A percentile compares a stretch with the other conserved stretches of the same genome.
phyloP scores from a whole-genome alignment of 1,140 invertebrate species.

The Anastrepha ludens region DNA sequence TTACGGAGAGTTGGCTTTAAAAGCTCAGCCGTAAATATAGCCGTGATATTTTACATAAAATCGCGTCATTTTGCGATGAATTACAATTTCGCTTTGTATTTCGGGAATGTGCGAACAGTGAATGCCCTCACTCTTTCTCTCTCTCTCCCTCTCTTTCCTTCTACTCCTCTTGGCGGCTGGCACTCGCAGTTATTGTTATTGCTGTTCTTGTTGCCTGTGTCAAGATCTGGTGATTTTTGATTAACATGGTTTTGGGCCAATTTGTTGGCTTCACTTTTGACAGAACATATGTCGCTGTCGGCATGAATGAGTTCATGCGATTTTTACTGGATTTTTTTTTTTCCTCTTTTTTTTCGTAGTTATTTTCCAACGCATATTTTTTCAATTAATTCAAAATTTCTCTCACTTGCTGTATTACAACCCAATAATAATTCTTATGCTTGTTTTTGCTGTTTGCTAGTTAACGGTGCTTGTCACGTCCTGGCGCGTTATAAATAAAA shows the following conservation, averaged over 20 bases:
- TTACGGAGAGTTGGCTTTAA: background rate
- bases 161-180: background rate
- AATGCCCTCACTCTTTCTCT: background rate
- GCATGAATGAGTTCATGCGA: slow-evolving; percentile 27
- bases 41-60: slow-evolving; percentile 24
- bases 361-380: background rate
- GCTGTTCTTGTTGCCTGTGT: background rate
- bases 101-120: background rate
- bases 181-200: background rate
- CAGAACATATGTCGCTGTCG: slow-evolving; percentile 41
- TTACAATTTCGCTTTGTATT: background rate
- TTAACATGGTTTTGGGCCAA: slow-evolving; percentile 20
- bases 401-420: background rate
- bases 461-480: slow-evolving; percentile 13
- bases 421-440: background rate
- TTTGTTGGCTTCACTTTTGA: slow-evolving; percentile 45
- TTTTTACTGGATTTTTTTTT: background rate
- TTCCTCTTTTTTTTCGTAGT: background rate
- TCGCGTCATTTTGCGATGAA: slow-evolving; percentile 23
- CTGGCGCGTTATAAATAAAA: slow-evolving; percentile 47
- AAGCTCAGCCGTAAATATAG: background rate
- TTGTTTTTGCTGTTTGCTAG: background rate
- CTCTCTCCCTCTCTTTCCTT: no score
- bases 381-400: slow-evolving; percentile 23
- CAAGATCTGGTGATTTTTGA: background rate